Conservation (phyloP, 2,797 vertebrate species). For the Anableps anableps region DNA sequence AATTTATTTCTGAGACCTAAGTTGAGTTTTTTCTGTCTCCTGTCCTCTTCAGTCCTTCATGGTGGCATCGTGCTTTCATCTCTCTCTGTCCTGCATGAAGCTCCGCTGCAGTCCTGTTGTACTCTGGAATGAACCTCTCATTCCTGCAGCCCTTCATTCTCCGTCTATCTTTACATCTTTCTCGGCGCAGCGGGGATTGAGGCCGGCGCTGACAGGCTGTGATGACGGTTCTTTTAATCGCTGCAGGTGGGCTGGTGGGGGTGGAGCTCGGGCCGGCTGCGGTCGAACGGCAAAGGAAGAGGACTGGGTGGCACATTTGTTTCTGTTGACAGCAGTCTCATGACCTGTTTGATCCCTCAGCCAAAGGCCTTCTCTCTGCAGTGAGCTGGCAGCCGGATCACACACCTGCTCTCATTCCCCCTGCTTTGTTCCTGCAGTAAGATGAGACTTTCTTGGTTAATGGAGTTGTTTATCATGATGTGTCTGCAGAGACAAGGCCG, state of each 20-base stretch:
- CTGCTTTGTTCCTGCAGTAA: slow-evolving; percentile 28
- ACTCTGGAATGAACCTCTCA: slow-evolving; percentile 67
- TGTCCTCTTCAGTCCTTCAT: slow-evolving; percentile 43
- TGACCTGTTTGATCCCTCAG: slow-evolving; percentile 69
- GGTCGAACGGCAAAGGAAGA: slow-evolving; percentile 45
- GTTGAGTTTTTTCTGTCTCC: slow-evolving; percentile 7
- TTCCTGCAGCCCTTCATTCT: slow-evolving; percentile 62
- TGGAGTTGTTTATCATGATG: neutral
- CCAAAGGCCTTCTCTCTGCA: slow-evolving; percentile 26
- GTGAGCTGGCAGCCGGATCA: slow-evolving; percentile 67
- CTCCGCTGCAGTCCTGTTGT: slow-evolving; percentile 59
- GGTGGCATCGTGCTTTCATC: slow-evolving; percentile 53
- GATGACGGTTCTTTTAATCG: slow-evolving; percentile 74
- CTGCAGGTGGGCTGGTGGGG: slow-evolving; percentile 77
- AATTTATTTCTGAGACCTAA: neutral
- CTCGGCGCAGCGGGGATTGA: slow-evolving; percentile 49
- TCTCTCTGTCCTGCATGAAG: slow-evolving; percentile 50
- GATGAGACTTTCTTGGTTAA: neutral
- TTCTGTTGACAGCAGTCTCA: slow-evolving; percentile 78
- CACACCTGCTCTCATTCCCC: slow-evolving; percentile 66
- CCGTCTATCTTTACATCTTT: slow-evolving; percentile 68
- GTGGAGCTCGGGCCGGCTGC: slow-evolving; percentile 46
- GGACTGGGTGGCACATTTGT: slow-evolving; percentile 72
- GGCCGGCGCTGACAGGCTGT: slow-evolving; percentile 64
- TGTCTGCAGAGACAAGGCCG: slow-evolving; percentile 92